A percentile compares a stretch with the other conserved stretches of the same genome.
These are phyloP conservation scores for Cuniculus paca DNA, from an alignment of 2,797 vertebrate genomes.

Conservation along the genomic window DNA sequence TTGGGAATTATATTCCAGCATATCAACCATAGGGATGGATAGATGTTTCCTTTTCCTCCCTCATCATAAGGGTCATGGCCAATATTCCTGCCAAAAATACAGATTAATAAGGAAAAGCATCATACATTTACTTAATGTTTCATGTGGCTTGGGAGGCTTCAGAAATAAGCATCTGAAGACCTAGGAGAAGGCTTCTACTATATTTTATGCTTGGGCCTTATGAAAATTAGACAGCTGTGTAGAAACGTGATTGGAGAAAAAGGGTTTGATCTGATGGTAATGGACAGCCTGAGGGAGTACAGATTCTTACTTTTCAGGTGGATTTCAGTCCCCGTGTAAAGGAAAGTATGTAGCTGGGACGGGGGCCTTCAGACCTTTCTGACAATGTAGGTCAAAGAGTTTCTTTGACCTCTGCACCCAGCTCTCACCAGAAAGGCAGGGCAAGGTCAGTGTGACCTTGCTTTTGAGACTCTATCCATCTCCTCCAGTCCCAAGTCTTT, in stretches of 20 bases:
- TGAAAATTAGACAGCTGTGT: not conserved
- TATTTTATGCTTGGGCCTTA: not conserved
- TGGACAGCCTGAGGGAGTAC: not conserved
- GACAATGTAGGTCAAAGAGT: not conserved
- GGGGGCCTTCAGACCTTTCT: not conserved
- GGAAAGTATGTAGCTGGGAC: not conserved
- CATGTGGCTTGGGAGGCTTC: not conserved
- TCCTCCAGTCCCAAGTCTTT: not conserved
- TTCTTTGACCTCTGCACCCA: not conserved
- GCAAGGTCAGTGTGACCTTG: not conserved
- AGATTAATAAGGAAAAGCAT: not conserved
- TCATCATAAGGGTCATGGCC: not conserved
- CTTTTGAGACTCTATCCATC: not conserved
- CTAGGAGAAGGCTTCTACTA: not conserved
- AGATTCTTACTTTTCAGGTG: not conserved
- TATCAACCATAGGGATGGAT: not conserved
- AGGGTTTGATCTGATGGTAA: not conserved
- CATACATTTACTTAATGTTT: not conserved
- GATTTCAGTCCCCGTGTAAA: not conserved
- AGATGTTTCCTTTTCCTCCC: too few species aligned
- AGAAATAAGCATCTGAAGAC: not conserved
- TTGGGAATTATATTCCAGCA: conserved; percentile 40
- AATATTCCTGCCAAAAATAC: not conserved
- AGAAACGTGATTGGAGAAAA: not conserved
- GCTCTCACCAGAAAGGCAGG: not conserved